Evolutionary conservation across 2,113 vertebrate genomes (phyloP).

Genomic region (Cyrtonyx montezumae): DNA sequence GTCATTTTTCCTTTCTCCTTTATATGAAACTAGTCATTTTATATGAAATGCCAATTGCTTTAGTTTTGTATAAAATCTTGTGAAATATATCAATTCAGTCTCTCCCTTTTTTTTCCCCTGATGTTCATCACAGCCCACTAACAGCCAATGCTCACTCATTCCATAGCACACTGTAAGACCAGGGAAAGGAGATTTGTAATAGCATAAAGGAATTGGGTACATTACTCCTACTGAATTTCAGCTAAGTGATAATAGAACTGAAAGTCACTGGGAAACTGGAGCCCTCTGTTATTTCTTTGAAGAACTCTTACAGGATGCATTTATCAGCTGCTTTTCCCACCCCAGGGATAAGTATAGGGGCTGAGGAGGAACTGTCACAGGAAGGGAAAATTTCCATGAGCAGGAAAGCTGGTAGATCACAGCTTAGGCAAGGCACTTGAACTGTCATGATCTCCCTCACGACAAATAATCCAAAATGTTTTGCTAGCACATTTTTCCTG

Average conservation of each 20-base stretch:
- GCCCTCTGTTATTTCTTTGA: background rate
- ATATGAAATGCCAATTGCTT: background rate
- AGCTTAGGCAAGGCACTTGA: background rate
- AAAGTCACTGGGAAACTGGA: constrained; percentile 23
- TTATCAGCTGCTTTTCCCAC: constrained; percentile 21
- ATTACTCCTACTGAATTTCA: constrained; percentile 37
- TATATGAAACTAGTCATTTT: background rate
- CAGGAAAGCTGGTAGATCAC: background rate
- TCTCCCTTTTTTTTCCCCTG: constrained; percentile 9
- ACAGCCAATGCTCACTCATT: background rate
- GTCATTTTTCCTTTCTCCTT: constrained; percentile 28
- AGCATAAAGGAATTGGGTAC: constrained; percentile 16
- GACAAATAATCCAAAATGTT: background rate
- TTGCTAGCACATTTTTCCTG: background rate
- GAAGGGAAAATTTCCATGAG: background rate
- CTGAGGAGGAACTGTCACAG: background rate
- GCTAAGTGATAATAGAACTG: constrained; percentile 51
- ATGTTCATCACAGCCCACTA: constrained; percentile 28
- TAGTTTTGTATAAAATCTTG: constrained; percentile 24
- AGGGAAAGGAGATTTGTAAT: constrained; percentile 9
- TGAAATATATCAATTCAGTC: constrained; percentile 15
- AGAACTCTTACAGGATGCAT: background rate
- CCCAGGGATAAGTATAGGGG: background rate
- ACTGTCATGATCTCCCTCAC: background rate
- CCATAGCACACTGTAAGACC: background rate